Conservation (phyloP, 2,888 invertebrate species). For the Dynastes maya region DNA sequence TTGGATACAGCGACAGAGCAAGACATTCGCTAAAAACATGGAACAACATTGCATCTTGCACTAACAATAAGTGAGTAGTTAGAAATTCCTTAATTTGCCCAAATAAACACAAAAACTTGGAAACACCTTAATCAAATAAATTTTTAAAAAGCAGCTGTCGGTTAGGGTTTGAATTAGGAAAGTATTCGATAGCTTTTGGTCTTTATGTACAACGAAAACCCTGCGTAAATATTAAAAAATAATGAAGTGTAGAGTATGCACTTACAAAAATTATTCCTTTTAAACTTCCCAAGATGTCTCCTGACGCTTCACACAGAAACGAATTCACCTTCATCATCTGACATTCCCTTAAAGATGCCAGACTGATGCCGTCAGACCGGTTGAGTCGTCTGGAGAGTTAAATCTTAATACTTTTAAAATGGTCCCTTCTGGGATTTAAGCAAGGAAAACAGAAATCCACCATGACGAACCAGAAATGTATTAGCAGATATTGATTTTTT, state of each 20-base stretch:
- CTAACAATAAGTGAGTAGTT: no score
- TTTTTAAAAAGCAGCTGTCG: no score
- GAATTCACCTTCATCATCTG: constrained; percentile 4
- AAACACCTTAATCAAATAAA: no score
- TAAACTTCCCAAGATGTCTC: not conserved
- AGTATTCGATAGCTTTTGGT: no score
- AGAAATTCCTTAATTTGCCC: no score
- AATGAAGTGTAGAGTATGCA: not conserved
- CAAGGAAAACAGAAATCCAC: constrained; percentile 12
- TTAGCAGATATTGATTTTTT: constrained; percentile 35
- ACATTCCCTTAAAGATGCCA: constrained; percentile 16
- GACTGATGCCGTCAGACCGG: constrained; percentile 18
- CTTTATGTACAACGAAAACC: no score
- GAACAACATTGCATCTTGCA: no score
- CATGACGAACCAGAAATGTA: constrained; percentile 29
- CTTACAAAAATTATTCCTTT: constrained; percentile 3
- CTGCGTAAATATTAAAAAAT: not conserved
- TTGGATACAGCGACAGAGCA: no score
- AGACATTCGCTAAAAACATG: no score
- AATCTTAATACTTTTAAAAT: constrained; percentile 45
- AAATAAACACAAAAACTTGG: no score
- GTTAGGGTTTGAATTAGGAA: no score
- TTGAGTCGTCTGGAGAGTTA: constrained; percentile 34
- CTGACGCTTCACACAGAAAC: not conserved
- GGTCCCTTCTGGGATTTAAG: constrained; percentile 17